Base-by-base conservation (phyloP, 2,888 invertebrate genomes). In the Tinea pellionella region DNA sequence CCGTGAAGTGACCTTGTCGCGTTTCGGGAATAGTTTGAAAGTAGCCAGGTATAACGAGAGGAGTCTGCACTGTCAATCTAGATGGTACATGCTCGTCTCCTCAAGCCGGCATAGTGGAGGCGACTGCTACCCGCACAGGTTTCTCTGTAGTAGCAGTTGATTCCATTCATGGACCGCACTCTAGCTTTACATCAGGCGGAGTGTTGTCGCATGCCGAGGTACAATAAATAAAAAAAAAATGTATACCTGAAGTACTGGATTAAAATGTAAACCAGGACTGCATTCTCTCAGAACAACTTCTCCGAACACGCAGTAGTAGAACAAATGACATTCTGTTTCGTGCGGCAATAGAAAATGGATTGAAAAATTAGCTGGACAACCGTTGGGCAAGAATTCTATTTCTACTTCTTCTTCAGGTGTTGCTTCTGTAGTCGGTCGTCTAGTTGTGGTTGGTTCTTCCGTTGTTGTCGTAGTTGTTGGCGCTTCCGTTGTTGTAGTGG, bases 231-330 rank as follows among this genome's bases (percentile, higher is more conserved):
- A 3, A 24, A 24, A 24, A 24, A 24, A 24, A 3, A 24, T 3
- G 24, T 6, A 24, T 24, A 24, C 24, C 24, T 24, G 24, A 4
- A 66, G 18, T 0, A 16, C 57, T 2, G 67, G 62, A 15, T 71
- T 70, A 65, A 72, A 74, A 41, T 70, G 66, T 0, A 63, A 60
- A 0, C 67, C 69, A 1, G 61, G 24, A 0, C 64, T 58, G 59
- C 74, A 74, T 0, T 63, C 56, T 9, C 63, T 64, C 30, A 64
- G 67, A 0, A 68, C 64, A 47, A 66, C 65, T n/a, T 69, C 64
- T 8, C 74, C 75, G 19, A 65, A 65, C 3, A 64, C 64, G 62
- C 77, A 78, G 57, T 70, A 67, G 62, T 77, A 75, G 66, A 69
- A 76, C 59, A 68, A 67, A 18, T 60, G 53, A 59, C 75, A 75